These are phyloP conservation scores for Pogonocherus hispidulus DNA, from an alignment of 2,888 invertebrate genomes.

Conservation along the genomic window DNA sequence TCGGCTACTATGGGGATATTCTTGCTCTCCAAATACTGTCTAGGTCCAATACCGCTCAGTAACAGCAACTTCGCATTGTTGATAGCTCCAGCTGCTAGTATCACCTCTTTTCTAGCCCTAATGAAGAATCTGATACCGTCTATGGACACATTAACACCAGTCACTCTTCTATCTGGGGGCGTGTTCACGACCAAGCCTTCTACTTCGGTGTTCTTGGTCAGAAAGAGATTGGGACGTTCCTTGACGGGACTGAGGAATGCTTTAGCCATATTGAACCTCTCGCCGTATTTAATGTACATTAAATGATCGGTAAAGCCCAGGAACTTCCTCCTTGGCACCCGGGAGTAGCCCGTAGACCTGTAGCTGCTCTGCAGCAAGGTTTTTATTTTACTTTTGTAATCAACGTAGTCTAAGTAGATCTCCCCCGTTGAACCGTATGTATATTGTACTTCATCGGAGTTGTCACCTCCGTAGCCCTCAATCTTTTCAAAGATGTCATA, in stretches of 20 bases:
- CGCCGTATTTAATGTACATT: constrained; percentile 45
- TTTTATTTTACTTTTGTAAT: constrained; percentile 38
- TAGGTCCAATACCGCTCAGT: constrained; percentile 73
- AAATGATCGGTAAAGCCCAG: constrained; percentile 45
- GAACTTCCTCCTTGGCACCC: constrained; percentile 65
- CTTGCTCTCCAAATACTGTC: constrained; percentile 61
- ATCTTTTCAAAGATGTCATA: constrained; percentile 84
- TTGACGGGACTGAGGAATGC: constrained; percentile 85
- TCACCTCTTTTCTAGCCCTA: constrained; percentile 71
- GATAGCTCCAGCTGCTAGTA: constrained; percentile 74
- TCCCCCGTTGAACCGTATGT: constrained; percentile 41
- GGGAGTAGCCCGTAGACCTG: constrained; percentile 86
- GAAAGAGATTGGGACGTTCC: constrained; percentile 80
- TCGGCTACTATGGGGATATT: constrained; percentile 55
- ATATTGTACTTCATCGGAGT: background rate
- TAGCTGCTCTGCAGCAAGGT: constrained; percentile 74
- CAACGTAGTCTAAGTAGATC: constrained; percentile 38
- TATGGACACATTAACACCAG: constrained; percentile 51
- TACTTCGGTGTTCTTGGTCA: constrained; percentile 81
- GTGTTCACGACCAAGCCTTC: constrained; percentile 77
- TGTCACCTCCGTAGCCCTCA: constrained; percentile 66
- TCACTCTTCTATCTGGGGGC: constrained; percentile 70
- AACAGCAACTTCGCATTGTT: constrained; percentile 76
- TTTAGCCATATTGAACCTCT: constrained; percentile 71
- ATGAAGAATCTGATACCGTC: constrained; percentile 44